Evolutionary conservation across 1,140 invertebrate species (phyloP).

Genomic region (Chlorops oryzae): DNA sequence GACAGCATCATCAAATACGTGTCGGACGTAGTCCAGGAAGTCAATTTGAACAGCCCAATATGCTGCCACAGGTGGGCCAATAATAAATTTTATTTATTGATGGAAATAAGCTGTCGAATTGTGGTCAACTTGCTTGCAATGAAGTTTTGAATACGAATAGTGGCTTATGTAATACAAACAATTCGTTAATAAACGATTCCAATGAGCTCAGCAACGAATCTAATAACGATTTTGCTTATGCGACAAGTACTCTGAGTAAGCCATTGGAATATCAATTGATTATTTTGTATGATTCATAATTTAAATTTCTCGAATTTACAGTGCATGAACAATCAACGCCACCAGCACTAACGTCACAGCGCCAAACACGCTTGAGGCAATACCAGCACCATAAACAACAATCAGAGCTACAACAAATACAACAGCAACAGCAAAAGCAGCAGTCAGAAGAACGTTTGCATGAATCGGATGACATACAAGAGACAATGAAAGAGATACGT

Average conservation of each 20-base stretch:
- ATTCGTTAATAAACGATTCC: conserved; percentile 2
- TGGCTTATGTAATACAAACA: conserved; percentile 12
- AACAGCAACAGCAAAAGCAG: conserved; percentile 6
- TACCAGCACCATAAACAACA: conserved; percentile 7
- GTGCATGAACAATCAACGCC: conserved; percentile 20
- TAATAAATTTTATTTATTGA: not conserved
- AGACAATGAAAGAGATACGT: conserved; percentile 76
- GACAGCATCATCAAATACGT: conserved; percentile 38
- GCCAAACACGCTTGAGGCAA: conserved; percentile 8
- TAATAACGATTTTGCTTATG: conserved; percentile 16
- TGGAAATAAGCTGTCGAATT: not conserved
- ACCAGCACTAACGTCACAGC: conserved; percentile 19
- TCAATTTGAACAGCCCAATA: conserved; percentile 36
- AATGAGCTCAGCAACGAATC: conserved; percentile 15
- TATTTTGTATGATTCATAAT: no score
- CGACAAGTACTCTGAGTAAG: conserved; percentile 9
- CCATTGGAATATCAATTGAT: not conserved
- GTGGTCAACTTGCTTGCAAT: conserved; percentile 1
- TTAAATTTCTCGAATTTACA: no score
- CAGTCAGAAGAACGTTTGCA: conserved; percentile 27
- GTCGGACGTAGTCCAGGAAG: conserved; percentile 41
- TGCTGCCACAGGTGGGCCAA: conserved; percentile 17
- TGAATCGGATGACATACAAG: conserved; percentile 51
- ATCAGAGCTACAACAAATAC: not conserved
- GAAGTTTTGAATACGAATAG: conserved; percentile 11